phyloP scores from a whole-genome alignment of 2,888 invertebrate genomes.

The Rotaria magnacalcarata region DNA sequence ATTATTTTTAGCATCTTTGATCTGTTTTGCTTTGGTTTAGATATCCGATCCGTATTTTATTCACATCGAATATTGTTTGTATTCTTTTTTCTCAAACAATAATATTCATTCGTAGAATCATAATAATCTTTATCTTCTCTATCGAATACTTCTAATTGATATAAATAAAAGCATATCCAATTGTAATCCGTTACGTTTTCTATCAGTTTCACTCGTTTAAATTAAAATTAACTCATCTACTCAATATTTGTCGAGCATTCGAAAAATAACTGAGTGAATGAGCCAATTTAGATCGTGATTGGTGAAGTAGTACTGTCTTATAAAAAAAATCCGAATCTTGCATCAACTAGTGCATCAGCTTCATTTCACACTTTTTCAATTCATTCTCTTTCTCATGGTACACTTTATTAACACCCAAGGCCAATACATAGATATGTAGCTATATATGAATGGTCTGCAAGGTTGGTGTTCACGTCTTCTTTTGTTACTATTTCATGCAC shows the following conservation, averaged over 20 bases:
- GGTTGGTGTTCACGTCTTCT: neutral
- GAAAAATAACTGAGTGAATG: neutral
- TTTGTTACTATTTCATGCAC: neutral
- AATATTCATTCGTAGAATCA: neutral
- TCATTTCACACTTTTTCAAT: neutral
- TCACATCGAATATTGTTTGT: too few relatives aligned
- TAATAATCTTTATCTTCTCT: neutral
- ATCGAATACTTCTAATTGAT: neutral
- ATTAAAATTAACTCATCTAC: neutral
- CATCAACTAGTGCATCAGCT: constrained; percentile 1
- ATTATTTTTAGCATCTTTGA: neutral
- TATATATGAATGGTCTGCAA: constrained; percentile 10
- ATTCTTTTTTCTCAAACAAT: neutral
- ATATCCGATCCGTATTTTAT: neutral
- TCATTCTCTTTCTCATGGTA: neutral
- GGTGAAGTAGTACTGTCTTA: neutral
- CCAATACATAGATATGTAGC: neutral
- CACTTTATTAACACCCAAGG: constrained; percentile 28
- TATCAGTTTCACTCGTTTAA: neutral
- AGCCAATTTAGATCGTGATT: neutral
- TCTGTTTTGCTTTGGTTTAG: neutral
- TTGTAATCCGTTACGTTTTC: neutral
- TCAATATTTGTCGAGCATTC: neutral
- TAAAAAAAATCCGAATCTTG: neutral
- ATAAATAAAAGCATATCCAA: neutral